Evolutionary conservation across 2,113 vertebrate genomes (phyloP), one percentile per base, ranked within the genome.

Genomic region (Chelonoidis abingdonii): DNA sequence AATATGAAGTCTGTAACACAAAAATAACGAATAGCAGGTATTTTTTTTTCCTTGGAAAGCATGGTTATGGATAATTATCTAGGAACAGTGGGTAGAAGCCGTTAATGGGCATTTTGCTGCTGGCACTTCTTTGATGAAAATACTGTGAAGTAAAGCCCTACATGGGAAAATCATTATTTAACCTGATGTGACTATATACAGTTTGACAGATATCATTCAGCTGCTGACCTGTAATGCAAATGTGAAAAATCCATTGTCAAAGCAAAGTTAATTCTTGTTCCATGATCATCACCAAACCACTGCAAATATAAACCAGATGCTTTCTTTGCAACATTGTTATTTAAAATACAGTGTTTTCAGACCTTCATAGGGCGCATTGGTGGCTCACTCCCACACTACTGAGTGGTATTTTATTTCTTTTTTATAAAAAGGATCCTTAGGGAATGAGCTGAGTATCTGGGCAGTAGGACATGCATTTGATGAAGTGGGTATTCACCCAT

Each of bases 191-290:
- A 95, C 81, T 65, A 22, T 62, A 95, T 87, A 29, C 47, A 93
- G 5, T 84, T 94, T 97, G 96, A 96, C 92, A 89, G 80, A 49
- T 94, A 96, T 96, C 94, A 88, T 89, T 97, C 96, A 95, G 59
- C 21, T 85, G 25, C n/a, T 97, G 94, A 97, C 96, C 93, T 93
- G 72, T 59, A 82, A 95, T 88, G 85, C 31, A 97, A 95, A 93
- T 89, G 84, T 87, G 62, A 88, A 88, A 92, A 92, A 88, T 69
- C 52, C 49, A 41, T 89, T 91, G 82, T 91, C 83, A 93, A 95
- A 90, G 4, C 80, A 96, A 96, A 80, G 94, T 93, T 96, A 95
- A 93, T 92, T 83, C 78, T 87, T 89, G 35, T 93, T 94, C 59
- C 27, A 5, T 57, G 35, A 90, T 92, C 80, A 88, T 94, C 59